A percentile compares a stretch with the other conserved stretches of the same genome.
These are phyloP conservation scores for Holotrichia oblita DNA, from an alignment of 1,140 invertebrate species.

Conservation along the genomic window DNA sequence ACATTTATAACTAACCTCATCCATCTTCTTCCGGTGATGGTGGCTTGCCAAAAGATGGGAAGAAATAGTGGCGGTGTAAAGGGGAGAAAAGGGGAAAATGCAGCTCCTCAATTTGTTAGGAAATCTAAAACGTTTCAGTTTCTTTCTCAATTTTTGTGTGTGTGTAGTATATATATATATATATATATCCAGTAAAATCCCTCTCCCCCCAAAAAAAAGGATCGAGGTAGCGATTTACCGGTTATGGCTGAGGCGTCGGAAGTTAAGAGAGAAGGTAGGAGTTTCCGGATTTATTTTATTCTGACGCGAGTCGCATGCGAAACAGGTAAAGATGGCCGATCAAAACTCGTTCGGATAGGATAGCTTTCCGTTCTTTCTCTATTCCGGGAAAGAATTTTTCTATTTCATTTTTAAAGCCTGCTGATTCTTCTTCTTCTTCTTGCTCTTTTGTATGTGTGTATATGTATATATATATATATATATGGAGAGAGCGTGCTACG, in stretches of 20 bases:
- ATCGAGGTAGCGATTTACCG: background rate
- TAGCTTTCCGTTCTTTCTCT: background rate
- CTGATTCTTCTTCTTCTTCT: background rate
- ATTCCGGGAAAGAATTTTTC: conserved; percentile 13
- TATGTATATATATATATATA: no score
- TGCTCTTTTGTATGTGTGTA: no score
- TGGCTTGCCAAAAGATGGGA: conserved; percentile 4
- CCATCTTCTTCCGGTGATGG: conserved; percentile 59
- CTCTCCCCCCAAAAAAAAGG: background rate
- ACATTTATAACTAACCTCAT: conserved; percentile 65
- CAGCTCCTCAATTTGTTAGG: conserved; percentile 64
- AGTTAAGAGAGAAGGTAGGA: background rate
- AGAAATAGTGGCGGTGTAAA: conserved; percentile 47
- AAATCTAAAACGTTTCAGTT: conserved; percentile 60
- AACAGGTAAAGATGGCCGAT: conserved; percentile 19
- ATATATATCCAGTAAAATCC: background rate
- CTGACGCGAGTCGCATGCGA: background rate
- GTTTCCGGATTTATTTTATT: conserved; percentile 33
- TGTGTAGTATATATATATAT: background rate
- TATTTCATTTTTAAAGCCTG: conserved; percentile 28
- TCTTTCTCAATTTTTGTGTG: conserved; percentile 43
- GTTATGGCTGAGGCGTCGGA: background rate
- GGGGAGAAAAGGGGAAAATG: conserved; percentile 61
- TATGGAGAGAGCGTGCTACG: background rate
- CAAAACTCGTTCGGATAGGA: background rate